Evolutionary conservation across 92 coral and sea anemone genomes (phyloP).

Genomic region (Porites evermanni): DNA sequence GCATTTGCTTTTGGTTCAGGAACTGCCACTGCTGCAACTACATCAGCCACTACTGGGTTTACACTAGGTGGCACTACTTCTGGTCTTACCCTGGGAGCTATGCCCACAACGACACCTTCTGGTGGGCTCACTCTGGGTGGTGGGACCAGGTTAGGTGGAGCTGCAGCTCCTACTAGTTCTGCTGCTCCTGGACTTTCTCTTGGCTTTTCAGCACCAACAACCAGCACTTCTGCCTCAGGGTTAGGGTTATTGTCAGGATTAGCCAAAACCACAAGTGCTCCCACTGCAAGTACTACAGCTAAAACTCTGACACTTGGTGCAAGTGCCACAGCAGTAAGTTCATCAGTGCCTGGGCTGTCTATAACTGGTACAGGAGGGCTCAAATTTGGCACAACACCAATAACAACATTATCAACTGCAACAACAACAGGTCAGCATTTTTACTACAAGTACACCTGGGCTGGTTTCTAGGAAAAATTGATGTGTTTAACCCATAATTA

Average conservation of each 20-base stretch:
- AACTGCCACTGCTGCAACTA: conserved; percentile 14
- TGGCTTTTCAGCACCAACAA: conserved; percentile 4
- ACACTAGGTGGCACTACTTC: conserved; percentile 26
- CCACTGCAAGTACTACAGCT: conserved; percentile 31
- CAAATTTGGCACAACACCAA: conserved; percentile 47
- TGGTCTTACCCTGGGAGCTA: conserved; percentile 23
- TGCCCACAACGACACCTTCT: conserved; percentile 37
- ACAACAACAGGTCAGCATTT: conserved; percentile 47
- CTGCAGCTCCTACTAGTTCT: conserved; percentile 32
- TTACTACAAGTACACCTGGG: too few species aligned
- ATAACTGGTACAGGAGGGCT: conserved; percentile 35
- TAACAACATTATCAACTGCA: conserved; percentile 48
- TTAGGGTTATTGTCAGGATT: conserved; percentile 19
- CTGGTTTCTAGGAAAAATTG: too few species aligned
- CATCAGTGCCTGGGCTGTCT: conserved; percentile 44
- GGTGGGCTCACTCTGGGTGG: conserved; percentile 54
- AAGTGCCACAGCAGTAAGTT: conserved; percentile 21
- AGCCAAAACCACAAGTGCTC: conserved; percentile 18
- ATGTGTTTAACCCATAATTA: too few species aligned
- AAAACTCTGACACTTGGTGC: conserved; percentile 57
- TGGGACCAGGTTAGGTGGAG: conserved; percentile 10
- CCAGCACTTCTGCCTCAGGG: conserved; percentile 9
- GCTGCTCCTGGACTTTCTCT: conserved; percentile 36
- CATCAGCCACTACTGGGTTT: conserved; percentile 59
- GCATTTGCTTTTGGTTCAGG: conserved; percentile 32